Evolutionary conservation across 2,888 invertebrate species (phyloP).

Genomic region (Ornithoptera priamus): DNA sequence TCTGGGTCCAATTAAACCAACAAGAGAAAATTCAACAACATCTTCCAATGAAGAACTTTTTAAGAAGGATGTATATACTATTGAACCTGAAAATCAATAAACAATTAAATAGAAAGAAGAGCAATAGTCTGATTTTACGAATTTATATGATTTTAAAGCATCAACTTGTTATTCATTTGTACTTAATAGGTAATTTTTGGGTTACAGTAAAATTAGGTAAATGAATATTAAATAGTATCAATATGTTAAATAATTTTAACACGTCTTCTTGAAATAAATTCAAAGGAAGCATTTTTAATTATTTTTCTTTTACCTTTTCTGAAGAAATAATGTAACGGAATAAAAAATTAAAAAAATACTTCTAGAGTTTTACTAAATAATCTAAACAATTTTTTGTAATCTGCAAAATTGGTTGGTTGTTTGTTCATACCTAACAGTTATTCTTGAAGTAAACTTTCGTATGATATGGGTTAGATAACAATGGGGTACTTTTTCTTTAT

Average conservation of each 20-base stretch:
- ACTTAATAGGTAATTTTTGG: neutral
- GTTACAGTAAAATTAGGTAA: neutral
- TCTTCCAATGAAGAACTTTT: constrained; percentile 30
- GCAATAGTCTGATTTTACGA: neutral
- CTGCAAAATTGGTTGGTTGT: too few relatives aligned
- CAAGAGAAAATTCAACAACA: constrained; percentile 2
- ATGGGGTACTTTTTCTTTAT: too few relatives aligned
- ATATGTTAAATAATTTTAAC: neutral
- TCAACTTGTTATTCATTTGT: neutral
- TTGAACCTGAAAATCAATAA: constrained; percentile 32
- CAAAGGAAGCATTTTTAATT: too few relatives aligned
- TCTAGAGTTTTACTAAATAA: too few relatives aligned
- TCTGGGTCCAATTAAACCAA: constrained; percentile 7
- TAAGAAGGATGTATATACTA: constrained; percentile 29
- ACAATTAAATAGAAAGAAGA: neutral
- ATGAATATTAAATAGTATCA: neutral
- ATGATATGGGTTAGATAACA: too few relatives aligned
- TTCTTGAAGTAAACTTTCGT: too few relatives aligned
- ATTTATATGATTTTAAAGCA: neutral
- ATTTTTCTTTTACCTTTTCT: too few relatives aligned
- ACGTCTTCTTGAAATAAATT: too few relatives aligned
- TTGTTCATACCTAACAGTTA: too few relatives aligned
- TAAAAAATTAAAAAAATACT: too few relatives aligned
- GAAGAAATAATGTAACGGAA: too few relatives aligned
- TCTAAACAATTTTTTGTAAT: too few relatives aligned